Conservation (phyloP, 2,113 vertebrate genomes). For the Chelonoidis abingdonii region DNA sequence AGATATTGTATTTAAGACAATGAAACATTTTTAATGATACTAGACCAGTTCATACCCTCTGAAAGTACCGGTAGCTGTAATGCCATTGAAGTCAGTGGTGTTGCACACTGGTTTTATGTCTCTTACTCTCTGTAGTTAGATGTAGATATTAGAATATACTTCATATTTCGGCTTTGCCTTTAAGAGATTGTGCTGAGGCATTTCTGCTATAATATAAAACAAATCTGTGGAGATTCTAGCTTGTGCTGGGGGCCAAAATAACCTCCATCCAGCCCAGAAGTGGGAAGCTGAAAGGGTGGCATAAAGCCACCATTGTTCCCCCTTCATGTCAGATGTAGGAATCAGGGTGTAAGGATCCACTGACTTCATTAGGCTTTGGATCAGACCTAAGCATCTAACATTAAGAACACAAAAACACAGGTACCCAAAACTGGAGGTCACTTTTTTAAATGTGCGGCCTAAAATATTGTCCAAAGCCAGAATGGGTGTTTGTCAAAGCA, state of each 20-base stretch:
- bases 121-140: not conserved
- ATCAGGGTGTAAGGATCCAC: not conserved
- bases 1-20: not conserved
- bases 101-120: not conserved
- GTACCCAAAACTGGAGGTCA: not conserved
- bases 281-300: not conserved
- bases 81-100: not conserved
- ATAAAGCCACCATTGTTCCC: not conserved
- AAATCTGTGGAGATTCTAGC: not conserved
- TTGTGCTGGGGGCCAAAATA: not conserved
- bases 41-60: not conserved
- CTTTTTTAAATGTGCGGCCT: not conserved
- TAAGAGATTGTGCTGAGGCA: not conserved
- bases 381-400: not conserved
- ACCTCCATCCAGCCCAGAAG: not conserved
- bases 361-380: not conserved
- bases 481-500: not conserved
- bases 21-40: not conserved
- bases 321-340: not conserved
- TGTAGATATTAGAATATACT: not conserved
- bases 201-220: not conserved
- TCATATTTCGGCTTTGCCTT: not conserved
- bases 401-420: not conserved
- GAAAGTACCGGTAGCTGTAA: not conserved
- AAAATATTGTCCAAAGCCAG: not conserved